Evolutionary conservation across 2,888 invertebrate genomes (phyloP), one percentile per base, ranked within the genome.

Genomic region (Cremastinae sp.): DNA sequence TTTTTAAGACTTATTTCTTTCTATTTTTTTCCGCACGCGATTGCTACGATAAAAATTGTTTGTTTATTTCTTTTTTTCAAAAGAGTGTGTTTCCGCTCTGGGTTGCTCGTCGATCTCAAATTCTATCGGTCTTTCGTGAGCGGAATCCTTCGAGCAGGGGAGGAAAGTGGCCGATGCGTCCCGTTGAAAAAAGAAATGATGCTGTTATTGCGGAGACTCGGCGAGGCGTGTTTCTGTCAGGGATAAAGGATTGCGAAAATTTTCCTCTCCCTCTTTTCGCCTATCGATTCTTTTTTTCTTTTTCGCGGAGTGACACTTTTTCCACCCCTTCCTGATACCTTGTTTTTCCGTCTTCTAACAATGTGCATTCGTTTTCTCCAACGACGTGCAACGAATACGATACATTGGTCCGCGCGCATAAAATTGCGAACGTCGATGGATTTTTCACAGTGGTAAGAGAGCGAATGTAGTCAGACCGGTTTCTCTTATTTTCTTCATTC

Each of bases 381-480:
- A 71, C 75, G 49, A 79, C 79, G 79, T 79, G 79, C 72, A 78
- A 62, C 69, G 79, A 69, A 72, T 79, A 37, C 62, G 43, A 51
- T 58, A 41, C 16, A 10, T 12, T 12, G 4, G 12, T 10, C 14
- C 45, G 45, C 12, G 14, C 14, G 12, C 14, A 45, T 45, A 45
- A 4, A 4, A 12, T 10, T 5, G n/a, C 12, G 4, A 45, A 4
- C 4, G 4, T 12, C 45, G 12, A n/a, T 45, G 12, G 12, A 45
- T 45, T 14, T 45, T 5, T 14, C 12, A 14, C 28, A 5, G 5
- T 5, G 5, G 28, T 3, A 5, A 3, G 5, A 28, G 28, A 5
- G 28, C 2, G 2, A 28, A 28, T 3, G 5, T 5, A 28, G 28
- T 28, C 28, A 28, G 28, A 28, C 28, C 28, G 5, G 5, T 41